Evolutionary conservation across 2,888 invertebrate species (phyloP), one percentile per base, ranked within the genome.

Genomic region (Meganola albula): DNA sequence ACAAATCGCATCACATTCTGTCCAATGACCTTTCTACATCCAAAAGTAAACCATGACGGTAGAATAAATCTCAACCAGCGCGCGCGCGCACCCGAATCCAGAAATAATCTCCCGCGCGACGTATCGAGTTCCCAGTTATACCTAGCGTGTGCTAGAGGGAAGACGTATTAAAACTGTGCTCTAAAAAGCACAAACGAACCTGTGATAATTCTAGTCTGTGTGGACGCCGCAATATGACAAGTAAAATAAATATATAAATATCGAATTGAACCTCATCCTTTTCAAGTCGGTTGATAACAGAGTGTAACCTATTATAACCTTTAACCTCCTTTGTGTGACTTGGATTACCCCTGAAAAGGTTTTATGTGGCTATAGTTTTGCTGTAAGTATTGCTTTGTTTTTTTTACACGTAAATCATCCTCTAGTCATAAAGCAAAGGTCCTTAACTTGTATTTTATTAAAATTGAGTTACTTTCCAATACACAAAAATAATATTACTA

Each of bases 21-120:
- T 84, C 77, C 84, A 83, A 78, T 74, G 84, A 85, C 84, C 84
- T 85, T 85, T 85, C 69, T 46, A 44, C 51, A 58, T 74, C 74
- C 75, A 75, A 79, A 84, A 78, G 75, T 72, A 75, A 74, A 71
- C 72, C 68, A 65, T 76, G 80, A 74, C 74, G 75, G 63, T 63
- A 62, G 74, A 72, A 73, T 72, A 71, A 66, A 69, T 67, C 58
- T 44, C 26, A 20, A 23, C n/a, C 53, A 48, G 59, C 68, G 75
- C 72, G 55, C 48, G 70, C 69, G 71, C 64, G 58, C 61, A 62
- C 59, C 48, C 55, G 47, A 37, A 28, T 68, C 78, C 79, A 49
- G 63, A 79, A 83, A 83, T 83, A 83, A 67, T 64, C 57, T 63
- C 68, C 58, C 69, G 68, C 69, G 58, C 48, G 53, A 63, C 40